Percentiles rank a stretch among this genome's conserved stretches.
These are phyloP conservation scores for Iphiclides podalirius DNA, from an alignment of 2,888 invertebrate genomes.

Conservation along the genomic window DNA sequence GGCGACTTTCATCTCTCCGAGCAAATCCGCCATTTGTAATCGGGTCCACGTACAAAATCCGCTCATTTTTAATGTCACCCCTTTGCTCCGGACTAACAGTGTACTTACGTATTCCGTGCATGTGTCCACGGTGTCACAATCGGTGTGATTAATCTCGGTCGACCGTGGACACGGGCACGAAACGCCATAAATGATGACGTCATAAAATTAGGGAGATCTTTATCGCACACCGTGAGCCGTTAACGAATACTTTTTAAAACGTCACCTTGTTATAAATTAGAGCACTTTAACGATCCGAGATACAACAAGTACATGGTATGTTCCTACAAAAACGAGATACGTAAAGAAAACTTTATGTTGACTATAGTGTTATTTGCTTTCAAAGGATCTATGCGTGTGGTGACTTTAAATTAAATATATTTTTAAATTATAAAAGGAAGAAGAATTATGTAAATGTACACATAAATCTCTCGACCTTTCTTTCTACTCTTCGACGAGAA, in stretches of 20 bases:
- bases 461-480: too few species aligned
- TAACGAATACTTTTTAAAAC: slow-evolving; percentile 4
- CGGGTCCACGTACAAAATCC: slow-evolving; percentile 26
- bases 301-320: too few species aligned
- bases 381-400: too few species aligned
- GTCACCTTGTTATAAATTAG: background rate
- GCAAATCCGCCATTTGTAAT: background rate
- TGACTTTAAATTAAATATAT: too few species aligned
- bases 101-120: slow-evolving; percentile 33
- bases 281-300: slow-evolving; percentile 1
- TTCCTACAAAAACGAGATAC: slow-evolving; percentile 2
- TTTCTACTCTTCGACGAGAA: too few species aligned
- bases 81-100: background rate
- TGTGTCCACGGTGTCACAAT: slow-evolving; percentile 37
- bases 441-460: too few species aligned
- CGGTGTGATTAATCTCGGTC: slow-evolving; percentile 39
- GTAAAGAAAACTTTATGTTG: background rate
- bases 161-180: slow-evolving; percentile 26
- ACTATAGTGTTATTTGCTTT: too few species aligned
- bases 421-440: too few species aligned
- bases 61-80: slow-evolving; percentile 17
- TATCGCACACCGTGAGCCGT: slow-evolving; percentile 13
- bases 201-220: slow-evolving; percentile 31
- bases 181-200: slow-evolving; percentile 35
- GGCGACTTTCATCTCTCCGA: slow-evolving; percentile 17